These are phyloP conservation scores for Pomacea maculata DNA, from an alignment of 1,140 invertebrate species.

Conservation along the genomic window DNA sequence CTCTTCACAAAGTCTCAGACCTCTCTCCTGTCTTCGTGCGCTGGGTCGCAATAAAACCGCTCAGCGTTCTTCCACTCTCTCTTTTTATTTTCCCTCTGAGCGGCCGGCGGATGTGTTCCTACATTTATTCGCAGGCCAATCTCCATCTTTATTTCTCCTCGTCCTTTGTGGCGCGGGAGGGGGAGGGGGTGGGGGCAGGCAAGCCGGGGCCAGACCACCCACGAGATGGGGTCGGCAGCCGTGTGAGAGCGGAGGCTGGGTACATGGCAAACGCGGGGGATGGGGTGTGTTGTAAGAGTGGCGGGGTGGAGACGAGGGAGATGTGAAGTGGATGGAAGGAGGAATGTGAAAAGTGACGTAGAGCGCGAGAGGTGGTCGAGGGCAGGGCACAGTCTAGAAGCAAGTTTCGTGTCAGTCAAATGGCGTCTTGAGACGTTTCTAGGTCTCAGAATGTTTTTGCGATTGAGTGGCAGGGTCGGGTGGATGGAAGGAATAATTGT, in stretches of 20 bases:
- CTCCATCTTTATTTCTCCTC: background rate
- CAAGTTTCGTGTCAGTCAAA: too few relatives aligned
- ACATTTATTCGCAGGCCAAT: conserved; percentile 1
- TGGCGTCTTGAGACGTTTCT: too few relatives aligned
- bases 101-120: background rate
- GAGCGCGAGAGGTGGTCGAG: too few relatives aligned
- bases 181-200: too few relatives aligned
- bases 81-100: conserved; percentile 4
- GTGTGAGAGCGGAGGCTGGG: background rate
- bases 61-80: conserved; percentile 1
- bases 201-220: too few relatives aligned
- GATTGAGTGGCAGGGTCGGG: too few relatives aligned
- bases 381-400: too few relatives aligned
- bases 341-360: too few relatives aligned
- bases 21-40: too few relatives aligned
- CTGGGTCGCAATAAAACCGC: conserved; percentile 2
- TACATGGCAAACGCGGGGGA: too few relatives aligned
- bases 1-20: background rate
- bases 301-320: background rate
- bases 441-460: too few relatives aligned
- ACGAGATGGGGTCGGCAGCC: background rate
- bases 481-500: too few relatives aligned
- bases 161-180: background rate
- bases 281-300: background rate
- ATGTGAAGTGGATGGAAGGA: background rate